These are phyloP conservation scores for Drosophila borborema DNA, from an alignment of 2,888 invertebrate genomes.

Conservation along the genomic window DNA sequence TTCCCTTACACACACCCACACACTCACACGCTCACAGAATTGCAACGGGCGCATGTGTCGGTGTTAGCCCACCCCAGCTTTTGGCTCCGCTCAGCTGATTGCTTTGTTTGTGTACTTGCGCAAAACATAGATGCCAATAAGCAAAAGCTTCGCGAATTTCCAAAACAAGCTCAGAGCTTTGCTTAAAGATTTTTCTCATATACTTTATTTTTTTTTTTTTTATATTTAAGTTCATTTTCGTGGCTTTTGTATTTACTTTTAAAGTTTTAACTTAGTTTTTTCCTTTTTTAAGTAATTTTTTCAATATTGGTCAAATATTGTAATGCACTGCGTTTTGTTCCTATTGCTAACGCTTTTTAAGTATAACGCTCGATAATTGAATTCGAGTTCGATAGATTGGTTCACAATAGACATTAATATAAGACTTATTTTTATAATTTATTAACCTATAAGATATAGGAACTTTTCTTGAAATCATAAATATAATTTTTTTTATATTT, in stretches of 20 bases:
- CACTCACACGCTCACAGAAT: conserved; percentile 8
- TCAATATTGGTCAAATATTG: not conserved
- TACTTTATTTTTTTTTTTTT: not conserved
- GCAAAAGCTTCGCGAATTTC: conserved; percentile 40
- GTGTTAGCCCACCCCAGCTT: conserved; percentile 44
- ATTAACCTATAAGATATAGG: not conserved
- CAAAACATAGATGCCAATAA: conserved; percentile 40
- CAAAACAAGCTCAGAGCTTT: conserved; percentile 22
- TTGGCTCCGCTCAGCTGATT: conserved; percentile 57
- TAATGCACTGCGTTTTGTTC: not conserved
- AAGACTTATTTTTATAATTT: not conserved
- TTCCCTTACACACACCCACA: conserved; percentile 26
- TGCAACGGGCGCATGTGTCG: conserved; percentile 56
- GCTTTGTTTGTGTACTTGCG: conserved; percentile 73
- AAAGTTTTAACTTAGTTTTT: not conserved
- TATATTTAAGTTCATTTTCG: not conserved
- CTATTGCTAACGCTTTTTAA: not conserved
- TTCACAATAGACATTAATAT: not conserved
- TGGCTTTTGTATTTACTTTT: not conserved
- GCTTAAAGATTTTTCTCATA: not conserved
- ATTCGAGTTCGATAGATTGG: not conserved
- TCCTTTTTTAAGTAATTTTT: too few species aligned
- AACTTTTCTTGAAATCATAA: not conserved
- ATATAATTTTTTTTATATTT: not conserved
- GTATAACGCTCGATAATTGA: not conserved